phyloP scores from a whole-genome alignment of 2,888 invertebrate species.

The Agriopis leucophaearia region DNA sequence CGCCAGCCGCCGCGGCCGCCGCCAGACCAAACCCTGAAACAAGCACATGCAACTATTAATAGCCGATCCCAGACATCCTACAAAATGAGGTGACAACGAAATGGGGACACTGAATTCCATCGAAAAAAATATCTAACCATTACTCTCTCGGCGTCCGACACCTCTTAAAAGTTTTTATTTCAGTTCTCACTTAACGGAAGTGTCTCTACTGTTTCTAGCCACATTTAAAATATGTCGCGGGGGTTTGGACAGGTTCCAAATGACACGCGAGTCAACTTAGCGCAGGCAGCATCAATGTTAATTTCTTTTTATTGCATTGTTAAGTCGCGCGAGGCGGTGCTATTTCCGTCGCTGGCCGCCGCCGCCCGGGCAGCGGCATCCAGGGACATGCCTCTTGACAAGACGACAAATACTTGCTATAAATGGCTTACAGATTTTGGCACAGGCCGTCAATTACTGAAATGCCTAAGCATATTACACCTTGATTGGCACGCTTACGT shows the following conservation, averaged over 20 bases:
- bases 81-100: slow-evolving; percentile 58
- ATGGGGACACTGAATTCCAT: slow-evolving; percentile 57
- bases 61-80: slow-evolving; percentile 31
- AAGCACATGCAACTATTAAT: slow-evolving; percentile 46
- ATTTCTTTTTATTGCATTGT: slow-evolving; percentile 87
- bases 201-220: slow-evolving; percentile 72
- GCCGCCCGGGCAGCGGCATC: slow-evolving; percentile 77
- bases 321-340: slow-evolving; percentile 80
- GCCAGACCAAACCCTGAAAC: slow-evolving; percentile 81
- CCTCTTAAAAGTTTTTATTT: slow-evolving; percentile 67
- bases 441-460: slow-evolving; percentile 58
- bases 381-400: slow-evolving; percentile 78
- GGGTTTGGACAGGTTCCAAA: slow-evolving; percentile 82
- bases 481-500: slow-evolving; percentile 50
- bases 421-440: slow-evolving; percentile 79
- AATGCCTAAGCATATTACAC: slow-evolving; percentile 47
- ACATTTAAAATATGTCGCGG: slow-evolving; percentile 74
- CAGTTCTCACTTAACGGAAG: slow-evolving; percentile 80
- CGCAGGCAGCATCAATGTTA: slow-evolving; percentile 80
- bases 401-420: slow-evolving; percentile 81
- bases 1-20: slow-evolving; percentile 88
- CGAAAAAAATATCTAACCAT: slow-evolving; percentile 59
- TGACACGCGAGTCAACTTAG: slow-evolving; percentile 84
- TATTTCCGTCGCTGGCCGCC: slow-evolving; percentile 81
- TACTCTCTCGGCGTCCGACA: slow-evolving; percentile 66